Base-by-base conservation (phyloP, 2,113 vertebrate genomes). In the Atrichornis clamosus region DNA sequence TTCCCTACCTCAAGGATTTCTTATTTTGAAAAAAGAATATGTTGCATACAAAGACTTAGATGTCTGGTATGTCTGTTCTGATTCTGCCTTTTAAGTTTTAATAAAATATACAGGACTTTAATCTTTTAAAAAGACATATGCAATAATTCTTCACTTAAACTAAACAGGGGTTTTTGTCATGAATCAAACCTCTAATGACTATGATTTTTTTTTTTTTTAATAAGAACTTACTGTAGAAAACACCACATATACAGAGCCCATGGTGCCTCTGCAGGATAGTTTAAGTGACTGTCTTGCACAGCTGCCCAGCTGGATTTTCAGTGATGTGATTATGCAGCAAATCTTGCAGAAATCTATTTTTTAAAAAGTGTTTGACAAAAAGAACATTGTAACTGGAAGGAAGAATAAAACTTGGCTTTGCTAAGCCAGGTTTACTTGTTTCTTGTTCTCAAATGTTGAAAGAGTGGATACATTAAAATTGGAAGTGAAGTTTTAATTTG, bases 81-180 rank as follows among this genome's bases (percentile, higher is more conserved):
- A 82, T 83, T 96, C 91, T 87, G 44, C 11, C 52, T 95, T 95
- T 95, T 82, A 96, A 95, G 46, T 41, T 72, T 39, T 84, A 79
- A 84, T 81, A n/a, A 80, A 78, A 33, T 70, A 91, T 8, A 39
- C 41, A 95, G 22, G 35, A 89, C 44, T 44, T 90, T 59, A 32
- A 21, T n/a, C 68, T 95, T 93, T 84, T 30, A 39, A 20, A 73
- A 93, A 68, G 52, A 68, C 52, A 77, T 32, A 55, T 69, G 26
- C 23, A 69, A 84, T 73, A 76, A 52, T 87, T 93, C 47, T 96
- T 93, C 68, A 39, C 20, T 67, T 65, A 90, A 35, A 47, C 4
- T 30, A 68, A 87, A 80, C 52, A 2, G 63, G 3, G 56, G 87
- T 39, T 69, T 91, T 72, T 60, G 80, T 89, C 24, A 28, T 70